phyloP scores from a whole-genome alignment of 2,113 vertebrate species.

The Arothron firmamentum region DNA sequence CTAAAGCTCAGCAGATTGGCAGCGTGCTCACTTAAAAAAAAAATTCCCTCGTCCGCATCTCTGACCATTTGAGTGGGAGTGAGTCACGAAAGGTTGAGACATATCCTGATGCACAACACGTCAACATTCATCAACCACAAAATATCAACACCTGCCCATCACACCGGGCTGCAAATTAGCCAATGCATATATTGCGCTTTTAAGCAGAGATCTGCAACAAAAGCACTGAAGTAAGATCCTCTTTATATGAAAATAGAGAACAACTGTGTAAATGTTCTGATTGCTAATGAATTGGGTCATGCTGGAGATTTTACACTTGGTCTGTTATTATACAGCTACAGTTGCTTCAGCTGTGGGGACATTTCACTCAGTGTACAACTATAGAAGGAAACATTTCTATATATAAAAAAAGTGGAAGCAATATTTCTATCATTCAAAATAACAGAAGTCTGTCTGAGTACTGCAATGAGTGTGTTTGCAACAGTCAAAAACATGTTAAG shows the following conservation, averaged over 20 bases:
- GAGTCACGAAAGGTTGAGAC: constrained; percentile 36
- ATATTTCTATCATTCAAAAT: constrained; percentile 28
- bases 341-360: constrained; percentile 19
- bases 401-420: constrained; percentile 47
- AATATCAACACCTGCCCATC: constrained; percentile 22
- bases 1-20: constrained; percentile 18
- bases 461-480: constrained; percentile 33
- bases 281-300: constrained; percentile 17
- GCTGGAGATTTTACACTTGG: neutral
- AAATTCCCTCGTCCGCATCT: constrained; percentile 30
- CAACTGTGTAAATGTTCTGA: neutral
- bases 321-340: too few relatives aligned
- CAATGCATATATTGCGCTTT: neutral
- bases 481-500: constrained; percentile 3
- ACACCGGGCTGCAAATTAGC: neutral
- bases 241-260: constrained; percentile 1
- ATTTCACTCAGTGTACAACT: constrained; percentile 26
- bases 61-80: constrained; percentile 30
- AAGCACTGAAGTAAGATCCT: neutral
- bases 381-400: constrained; percentile 44
- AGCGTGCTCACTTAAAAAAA: constrained; percentile 31
- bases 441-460: constrained; percentile 46
- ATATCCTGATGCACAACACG: constrained; percentile 36
- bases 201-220: neutral
- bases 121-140: constrained; percentile 11